A percentile compares a stretch with the other conserved stretches of the same genome.
These are phyloP conservation scores for Raphicerus campestris DNA, from an alignment of 2,113 vertebrate species.

Conservation along the genomic window DNA sequence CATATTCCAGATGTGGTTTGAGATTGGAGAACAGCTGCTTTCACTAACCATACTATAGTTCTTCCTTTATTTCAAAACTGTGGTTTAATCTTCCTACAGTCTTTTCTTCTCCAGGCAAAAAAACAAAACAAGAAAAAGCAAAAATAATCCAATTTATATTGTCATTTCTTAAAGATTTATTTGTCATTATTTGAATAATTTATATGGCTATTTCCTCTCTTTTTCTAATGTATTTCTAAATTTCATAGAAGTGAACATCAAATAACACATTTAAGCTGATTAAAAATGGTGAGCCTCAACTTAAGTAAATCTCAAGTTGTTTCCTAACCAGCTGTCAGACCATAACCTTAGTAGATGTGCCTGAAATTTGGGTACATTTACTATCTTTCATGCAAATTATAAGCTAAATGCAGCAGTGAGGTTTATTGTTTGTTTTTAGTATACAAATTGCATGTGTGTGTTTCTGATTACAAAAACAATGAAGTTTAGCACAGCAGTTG, in stretches of 20 bases:
- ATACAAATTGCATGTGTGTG: neutral
- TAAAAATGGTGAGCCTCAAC: neutral
- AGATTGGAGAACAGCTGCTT: constrained; percentile 14
- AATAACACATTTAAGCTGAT: constrained; percentile 28
- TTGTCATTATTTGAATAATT: constrained; percentile 48
- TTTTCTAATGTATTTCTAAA: constrained; percentile 34
- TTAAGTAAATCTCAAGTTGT: neutral
- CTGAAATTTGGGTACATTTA: neutral
- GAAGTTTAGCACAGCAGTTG: neutral
- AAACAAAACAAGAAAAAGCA: neutral
- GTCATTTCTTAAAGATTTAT: neutral
- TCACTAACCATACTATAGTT: neutral
- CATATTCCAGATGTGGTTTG: constrained; percentile 38
- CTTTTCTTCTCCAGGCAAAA: constrained; percentile 15
- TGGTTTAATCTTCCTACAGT: constrained; percentile 19
- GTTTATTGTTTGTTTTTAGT: neutral
- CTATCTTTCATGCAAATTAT: neutral
- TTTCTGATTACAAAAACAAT: constrained; percentile 7
- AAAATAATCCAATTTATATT: neutral
- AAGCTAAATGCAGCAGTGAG: neutral
- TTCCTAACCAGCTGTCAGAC: neutral
- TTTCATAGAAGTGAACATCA: neutral
- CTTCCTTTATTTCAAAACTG: constrained; percentile 34
- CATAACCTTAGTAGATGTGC: neutral
- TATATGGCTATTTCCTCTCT: constrained; percentile 20